Evolutionary conservation across 2,888 invertebrate genomes (phyloP).

Genomic region (Biston betularia): DNA sequence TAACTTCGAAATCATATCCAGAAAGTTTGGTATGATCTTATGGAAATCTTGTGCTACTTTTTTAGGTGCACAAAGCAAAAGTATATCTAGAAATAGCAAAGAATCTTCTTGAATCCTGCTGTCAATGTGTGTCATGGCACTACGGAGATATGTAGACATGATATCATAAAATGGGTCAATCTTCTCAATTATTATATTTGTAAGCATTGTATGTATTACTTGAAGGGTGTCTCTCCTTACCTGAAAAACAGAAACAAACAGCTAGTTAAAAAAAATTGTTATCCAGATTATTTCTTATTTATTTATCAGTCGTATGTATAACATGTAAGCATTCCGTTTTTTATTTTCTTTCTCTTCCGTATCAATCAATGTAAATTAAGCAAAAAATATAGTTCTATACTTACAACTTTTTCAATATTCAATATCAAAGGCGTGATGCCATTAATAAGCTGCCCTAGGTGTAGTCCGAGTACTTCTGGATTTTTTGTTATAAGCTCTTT

Average conservation of each 20-base stretch:
- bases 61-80: constrained; percentile 89
- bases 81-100: constrained; percentile 90
- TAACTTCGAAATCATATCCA: constrained; percentile 93
- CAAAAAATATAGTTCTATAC: constrained; percentile 42
- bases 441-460: constrained; percentile 89
- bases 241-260: constrained; percentile 55
- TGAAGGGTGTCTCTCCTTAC: constrained; percentile 86
- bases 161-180: constrained; percentile 91
- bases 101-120: constrained; percentile 93
- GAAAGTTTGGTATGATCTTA: constrained; percentile 91
- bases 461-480: constrained; percentile 76
- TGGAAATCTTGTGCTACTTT: constrained; percentile 89
- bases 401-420: constrained; percentile 89
- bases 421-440: constrained; percentile 89
- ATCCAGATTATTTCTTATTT: too few relatives aligned
- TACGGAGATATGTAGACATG: constrained; percentile 92
- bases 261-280: too few relatives aligned
- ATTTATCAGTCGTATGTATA: too few relatives aligned
- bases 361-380: too few relatives aligned
- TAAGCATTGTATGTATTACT: constrained; percentile 82
- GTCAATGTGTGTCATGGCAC: constrained; percentile 96
- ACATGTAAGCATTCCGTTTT: too few relatives aligned
- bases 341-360: too few relatives aligned
- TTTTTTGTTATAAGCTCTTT: constrained; percentile 80
- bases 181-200: constrained; percentile 74